These are phyloP conservation scores for Drosophila niveifrons DNA, from an alignment of 2,888 invertebrate genomes.

Conservation along the genomic window DNA sequence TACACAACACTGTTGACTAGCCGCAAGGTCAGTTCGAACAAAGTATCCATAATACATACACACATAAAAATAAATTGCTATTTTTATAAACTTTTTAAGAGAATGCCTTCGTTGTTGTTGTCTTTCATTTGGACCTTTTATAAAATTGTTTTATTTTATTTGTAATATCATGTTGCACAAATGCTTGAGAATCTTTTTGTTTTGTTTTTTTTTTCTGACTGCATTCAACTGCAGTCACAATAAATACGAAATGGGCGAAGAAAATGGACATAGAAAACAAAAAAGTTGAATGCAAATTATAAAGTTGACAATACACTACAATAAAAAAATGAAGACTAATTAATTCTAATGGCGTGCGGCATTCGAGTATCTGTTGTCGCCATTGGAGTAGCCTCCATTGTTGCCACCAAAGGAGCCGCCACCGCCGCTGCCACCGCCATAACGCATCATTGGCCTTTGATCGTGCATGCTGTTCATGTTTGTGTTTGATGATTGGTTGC, in stretches of 20 bases:
- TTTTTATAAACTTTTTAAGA: constrained; percentile 40
- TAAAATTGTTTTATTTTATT: constrained; percentile 43
- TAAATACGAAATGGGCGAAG: constrained; percentile 36
- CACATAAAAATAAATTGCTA: constrained; percentile 28
- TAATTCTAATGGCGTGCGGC: constrained; percentile 32
- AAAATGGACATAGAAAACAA: constrained; percentile 15
- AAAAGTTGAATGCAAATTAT: constrained; percentile 18
- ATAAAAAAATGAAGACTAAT: constrained; percentile 3
- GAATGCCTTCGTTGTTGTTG: constrained; percentile 7
- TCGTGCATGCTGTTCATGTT: neutral
- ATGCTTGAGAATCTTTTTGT: constrained; percentile 2
- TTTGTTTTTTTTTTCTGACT: neutral
- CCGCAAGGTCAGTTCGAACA: constrained; percentile 11
- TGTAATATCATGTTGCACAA: constrained; percentile 15
- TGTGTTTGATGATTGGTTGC: constrained; percentile 1
- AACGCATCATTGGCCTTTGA: constrained; percentile 1
- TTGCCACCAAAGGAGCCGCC: constrained; percentile 18
- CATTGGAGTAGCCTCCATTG: constrained; percentile 43
- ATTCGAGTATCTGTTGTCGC: constrained; percentile 35
- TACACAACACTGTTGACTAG: constrained; percentile 14
- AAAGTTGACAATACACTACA: neutral
- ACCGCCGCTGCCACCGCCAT: constrained; percentile 12
- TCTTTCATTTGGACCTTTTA: constrained; percentile 24
- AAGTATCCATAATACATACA: constrained; percentile 28
- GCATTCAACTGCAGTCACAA: constrained; percentile 33